Conservation (phyloP, 2,888 invertebrate genomes). For the Lapara coniferarum region DNA sequence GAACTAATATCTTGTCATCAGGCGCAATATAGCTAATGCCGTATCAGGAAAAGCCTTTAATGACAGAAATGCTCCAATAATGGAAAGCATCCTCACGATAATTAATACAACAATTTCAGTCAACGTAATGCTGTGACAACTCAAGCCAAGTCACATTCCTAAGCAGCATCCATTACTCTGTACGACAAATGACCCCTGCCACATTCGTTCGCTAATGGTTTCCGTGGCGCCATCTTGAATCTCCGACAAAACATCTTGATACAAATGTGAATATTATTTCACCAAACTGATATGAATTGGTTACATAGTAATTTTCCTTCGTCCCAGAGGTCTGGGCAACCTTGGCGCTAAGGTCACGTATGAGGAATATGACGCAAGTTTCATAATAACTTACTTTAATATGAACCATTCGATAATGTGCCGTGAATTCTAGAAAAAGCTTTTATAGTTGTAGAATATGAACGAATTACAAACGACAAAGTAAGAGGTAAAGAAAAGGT, state of each 20-base stretch:
- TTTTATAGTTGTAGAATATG: neutral
- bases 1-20: too few relatives aligned
- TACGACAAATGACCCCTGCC: slow-evolving; percentile 54
- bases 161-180: slow-evolving; percentile 41
- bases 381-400: neutral
- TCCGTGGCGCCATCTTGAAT: slow-evolving; percentile 44
- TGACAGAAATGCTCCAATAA: neutral
- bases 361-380: neutral
- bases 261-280: slow-evolving; percentile 34
- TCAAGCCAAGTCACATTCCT: slow-evolving; percentile 36
- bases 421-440: neutral
- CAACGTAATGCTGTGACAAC: slow-evolving; percentile 23
- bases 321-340: neutral
- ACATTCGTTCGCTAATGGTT: slow-evolving; percentile 53
- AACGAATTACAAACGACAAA: neutral
- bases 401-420: neutral
- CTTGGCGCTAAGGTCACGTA: neutral
- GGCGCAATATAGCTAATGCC: neutral
- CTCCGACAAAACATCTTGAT: slow-evolving; percentile 40
- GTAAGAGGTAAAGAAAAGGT: neutral
- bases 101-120: slow-evolving; percentile 26
- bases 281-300: slow-evolving; percentile 28
- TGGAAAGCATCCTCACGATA: neutral
- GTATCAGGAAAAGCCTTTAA: neutral
- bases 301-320: neutral